Conservation (phyloP, 2,888 invertebrate species). For the Drosophila prostipennis region DNA sequence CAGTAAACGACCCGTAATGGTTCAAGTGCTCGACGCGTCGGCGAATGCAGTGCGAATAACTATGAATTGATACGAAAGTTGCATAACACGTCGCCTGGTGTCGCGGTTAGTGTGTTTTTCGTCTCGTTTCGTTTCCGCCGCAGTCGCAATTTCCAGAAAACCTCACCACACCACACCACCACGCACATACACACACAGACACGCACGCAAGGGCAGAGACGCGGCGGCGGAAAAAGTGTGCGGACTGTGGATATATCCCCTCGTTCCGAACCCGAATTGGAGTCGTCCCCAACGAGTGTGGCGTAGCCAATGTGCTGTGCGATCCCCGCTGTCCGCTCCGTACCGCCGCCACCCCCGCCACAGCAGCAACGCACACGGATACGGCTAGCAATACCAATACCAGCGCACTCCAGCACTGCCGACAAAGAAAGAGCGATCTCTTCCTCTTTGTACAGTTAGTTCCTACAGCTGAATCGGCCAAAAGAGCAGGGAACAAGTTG, state of each 20-base stretch:
- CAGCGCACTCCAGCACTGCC: conserved; percentile 55
- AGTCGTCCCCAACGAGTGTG: conserved; percentile 17
- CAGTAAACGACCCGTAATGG: conserved; percentile 51
- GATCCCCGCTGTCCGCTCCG: conserved; percentile 29
- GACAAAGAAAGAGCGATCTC: conserved; percentile 63
- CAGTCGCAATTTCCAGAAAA: conserved; percentile 77
- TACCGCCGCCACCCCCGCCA: conserved; percentile 42
- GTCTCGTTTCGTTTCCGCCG: conserved; percentile 52
- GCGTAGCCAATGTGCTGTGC: conserved; percentile 68
- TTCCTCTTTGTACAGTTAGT: conserved; percentile 77
- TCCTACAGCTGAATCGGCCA: conserved; percentile 61
- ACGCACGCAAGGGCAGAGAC: conserved; percentile 43
- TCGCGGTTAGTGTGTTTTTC: conserved; percentile 46
- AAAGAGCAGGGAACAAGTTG: conserved; percentile 40
- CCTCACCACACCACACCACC: conserved; percentile 50
- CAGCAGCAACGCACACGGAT: conserved; percentile 31
- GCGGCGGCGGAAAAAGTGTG: conserved; percentile 62
- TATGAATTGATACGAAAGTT: conserved; percentile 71
- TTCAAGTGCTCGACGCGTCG: conserved; percentile 53
- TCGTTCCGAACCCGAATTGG: conserved; percentile 4
- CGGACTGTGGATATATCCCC: conserved; percentile 40
- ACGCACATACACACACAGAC: conserved; percentile 22
- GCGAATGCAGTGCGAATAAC: conserved; percentile 52
- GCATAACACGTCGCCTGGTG: conserved; percentile 64
- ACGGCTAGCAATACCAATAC: conserved; percentile 59